Base-by-base conservation (phyloP, 1,140 invertebrate species). In the Nymphalis io region DNA sequence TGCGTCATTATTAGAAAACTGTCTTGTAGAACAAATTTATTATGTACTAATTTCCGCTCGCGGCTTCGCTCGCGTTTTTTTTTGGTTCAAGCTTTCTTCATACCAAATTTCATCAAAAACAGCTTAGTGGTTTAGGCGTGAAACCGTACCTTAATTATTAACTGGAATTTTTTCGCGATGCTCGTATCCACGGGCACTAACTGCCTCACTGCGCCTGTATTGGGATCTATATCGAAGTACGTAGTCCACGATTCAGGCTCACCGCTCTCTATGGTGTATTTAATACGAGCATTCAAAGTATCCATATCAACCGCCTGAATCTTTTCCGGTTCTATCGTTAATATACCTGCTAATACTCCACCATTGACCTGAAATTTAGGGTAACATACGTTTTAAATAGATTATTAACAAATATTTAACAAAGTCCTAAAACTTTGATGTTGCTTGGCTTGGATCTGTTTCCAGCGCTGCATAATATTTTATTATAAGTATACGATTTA, bases 301-400 rank as follows among this genome's bases (percentile, higher is more conserved):
- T 98, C 97, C 94, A 96, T 95, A 84, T 98, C 96, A 1, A 97
- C 94, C 0, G 96, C 97, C 89, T 97, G 95, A 61, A 98, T 97
- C 78, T 96, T 96, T 81, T 98, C 97, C 0, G 97, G 97, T n/a
- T 94, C 92, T 21, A 98, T 95, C 63, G 95, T 95, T 1, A 98
- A 92, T 40, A 97, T 95, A 0, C 97, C 96, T 21, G 96, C 94
- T 73, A 97, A 85, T 3, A 96, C 94, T 5, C 96, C 96, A 68
- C 96, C 96, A 8, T 95, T 96, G 23, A 97, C 96, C 95, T 94
- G 95, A 93, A 73, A 78, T 39, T 13, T 59, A 42, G n/a, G n/a
- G n/a, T 42, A 33, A 58, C 4, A 21, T 21, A 21, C 44, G 64
- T 44, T 44, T 44, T n/a, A 3, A 33, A 33, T 33, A 33, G n/a